A percentile compares a stretch with the other conserved stretches of the same genome.
phyloP scores from a whole-genome alignment of 2,113 vertebrate genomes.

The Aix galericulata region DNA sequence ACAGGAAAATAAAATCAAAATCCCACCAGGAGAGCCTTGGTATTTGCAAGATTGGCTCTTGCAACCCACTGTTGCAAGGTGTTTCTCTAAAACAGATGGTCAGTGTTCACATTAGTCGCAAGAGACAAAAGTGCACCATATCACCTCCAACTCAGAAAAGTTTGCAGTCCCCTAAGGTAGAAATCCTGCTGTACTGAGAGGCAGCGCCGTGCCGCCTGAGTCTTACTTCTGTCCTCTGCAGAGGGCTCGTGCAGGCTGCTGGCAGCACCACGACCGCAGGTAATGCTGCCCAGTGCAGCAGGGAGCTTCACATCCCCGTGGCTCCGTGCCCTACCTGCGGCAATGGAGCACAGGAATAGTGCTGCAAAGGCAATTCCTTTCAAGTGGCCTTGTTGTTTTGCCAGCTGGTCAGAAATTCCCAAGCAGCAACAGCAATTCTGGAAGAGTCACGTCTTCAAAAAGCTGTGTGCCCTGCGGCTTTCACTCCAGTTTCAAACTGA shows the following conservation, averaged over 20 bases:
- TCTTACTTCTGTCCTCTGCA: not conserved
- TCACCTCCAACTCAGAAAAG: not conserved
- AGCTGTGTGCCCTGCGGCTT: not conserved
- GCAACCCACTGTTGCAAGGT: not conserved
- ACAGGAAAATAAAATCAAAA: not conserved
- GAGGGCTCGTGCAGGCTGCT: not conserved
- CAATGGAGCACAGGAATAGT: not conserved
- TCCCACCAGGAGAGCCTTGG: not conserved
- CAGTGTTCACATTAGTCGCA: not conserved
- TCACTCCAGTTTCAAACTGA: not conserved
- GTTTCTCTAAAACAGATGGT: not conserved
- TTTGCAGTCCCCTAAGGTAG: not conserved
- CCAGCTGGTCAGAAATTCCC: not conserved
- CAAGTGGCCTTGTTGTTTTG: not conserved
- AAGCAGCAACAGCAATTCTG: not conserved
- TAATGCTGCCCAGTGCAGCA: not conserved
- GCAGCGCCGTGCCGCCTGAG: not conserved
- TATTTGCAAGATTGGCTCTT: not conserved
- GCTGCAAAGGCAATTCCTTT: not conserved
- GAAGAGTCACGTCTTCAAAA: not conserved
- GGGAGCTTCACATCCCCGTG: accelerated
- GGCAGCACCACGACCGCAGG: accelerated
- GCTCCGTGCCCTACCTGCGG: not conserved
- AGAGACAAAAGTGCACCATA: not conserved
- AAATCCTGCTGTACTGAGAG: not conserved